phyloP scores from a whole-genome alignment of 2,888 invertebrate species.

The Lasioglossum lativentre region DNA sequence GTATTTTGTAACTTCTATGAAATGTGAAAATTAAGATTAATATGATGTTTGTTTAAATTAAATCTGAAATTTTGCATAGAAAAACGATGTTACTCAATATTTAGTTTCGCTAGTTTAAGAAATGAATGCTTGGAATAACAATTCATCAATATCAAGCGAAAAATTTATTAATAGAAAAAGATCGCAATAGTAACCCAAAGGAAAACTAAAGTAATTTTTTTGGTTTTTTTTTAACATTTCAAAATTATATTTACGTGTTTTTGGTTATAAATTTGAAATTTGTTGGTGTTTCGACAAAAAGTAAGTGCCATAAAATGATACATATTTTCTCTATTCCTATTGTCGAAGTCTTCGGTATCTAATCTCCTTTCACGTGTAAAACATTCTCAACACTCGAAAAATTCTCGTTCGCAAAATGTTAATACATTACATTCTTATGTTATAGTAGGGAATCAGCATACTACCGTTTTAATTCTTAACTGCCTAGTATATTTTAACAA shows the following conservation, averaged over 20 bases:
- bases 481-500: not conserved
- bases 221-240: not conserved
- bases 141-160: no score
- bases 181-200: not conserved
- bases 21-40: not conserved
- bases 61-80: not conserved
- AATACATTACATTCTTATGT: not conserved
- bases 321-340: not conserved
- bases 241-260: not conserved
- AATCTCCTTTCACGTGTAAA: slow-evolving; percentile 1
- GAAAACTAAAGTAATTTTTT: not conserved
- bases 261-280: not conserved
- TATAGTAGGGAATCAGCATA: not conserved
- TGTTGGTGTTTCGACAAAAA: not conserved
- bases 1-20: not conserved
- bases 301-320: not conserved
- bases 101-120: not conserved
- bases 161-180: not conserved
- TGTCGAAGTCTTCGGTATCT: slow-evolving; percentile 1
- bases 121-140: not conserved
- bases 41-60: not conserved
- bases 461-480: slow-evolving; percentile 16
- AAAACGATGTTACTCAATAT: not conserved
- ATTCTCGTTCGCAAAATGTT: not conserved
- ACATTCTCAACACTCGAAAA: not conserved